Conservation (phyloP, 2,797 vertebrate genomes). For the Bradypus variegatus region DNA sequence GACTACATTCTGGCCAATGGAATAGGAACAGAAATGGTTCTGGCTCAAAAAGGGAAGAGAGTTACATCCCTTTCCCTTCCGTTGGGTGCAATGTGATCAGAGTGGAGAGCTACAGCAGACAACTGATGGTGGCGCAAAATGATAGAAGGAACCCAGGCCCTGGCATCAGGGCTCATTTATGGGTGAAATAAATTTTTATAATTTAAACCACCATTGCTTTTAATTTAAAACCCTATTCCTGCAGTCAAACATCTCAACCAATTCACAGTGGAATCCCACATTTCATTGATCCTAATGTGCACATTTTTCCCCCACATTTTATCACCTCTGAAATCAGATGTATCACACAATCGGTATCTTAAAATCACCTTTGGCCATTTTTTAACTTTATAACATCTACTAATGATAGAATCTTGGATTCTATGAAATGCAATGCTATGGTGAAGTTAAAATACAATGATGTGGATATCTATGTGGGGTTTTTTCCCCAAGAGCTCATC, state of each 20-base stretch:
- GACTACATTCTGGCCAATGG: background rate
- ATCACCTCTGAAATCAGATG: background rate
- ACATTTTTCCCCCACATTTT: background rate
- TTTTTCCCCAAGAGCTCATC: background rate
- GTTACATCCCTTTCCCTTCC: background rate
- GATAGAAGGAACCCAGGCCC: no score
- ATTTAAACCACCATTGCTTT: background rate
- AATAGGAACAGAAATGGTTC: background rate
- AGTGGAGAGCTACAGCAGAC: no score
- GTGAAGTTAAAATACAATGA: background rate
- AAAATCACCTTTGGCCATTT: background rate
- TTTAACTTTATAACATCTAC: background rate
- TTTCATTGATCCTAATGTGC: background rate
- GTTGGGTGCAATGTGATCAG: no score
- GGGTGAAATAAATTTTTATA: background rate
- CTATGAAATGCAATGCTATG: background rate
- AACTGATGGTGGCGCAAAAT: no score
- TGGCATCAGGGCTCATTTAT: no score
- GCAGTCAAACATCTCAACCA: background rate
- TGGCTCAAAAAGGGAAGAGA: background rate
- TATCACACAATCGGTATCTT: background rate
- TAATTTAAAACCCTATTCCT: background rate
- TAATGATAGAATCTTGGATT: background rate
- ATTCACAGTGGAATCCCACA: background rate
- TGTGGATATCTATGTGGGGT: background rate